phyloP scores from a whole-genome alignment of 2,797 vertebrate genomes.

The Tinamus major region DNA sequence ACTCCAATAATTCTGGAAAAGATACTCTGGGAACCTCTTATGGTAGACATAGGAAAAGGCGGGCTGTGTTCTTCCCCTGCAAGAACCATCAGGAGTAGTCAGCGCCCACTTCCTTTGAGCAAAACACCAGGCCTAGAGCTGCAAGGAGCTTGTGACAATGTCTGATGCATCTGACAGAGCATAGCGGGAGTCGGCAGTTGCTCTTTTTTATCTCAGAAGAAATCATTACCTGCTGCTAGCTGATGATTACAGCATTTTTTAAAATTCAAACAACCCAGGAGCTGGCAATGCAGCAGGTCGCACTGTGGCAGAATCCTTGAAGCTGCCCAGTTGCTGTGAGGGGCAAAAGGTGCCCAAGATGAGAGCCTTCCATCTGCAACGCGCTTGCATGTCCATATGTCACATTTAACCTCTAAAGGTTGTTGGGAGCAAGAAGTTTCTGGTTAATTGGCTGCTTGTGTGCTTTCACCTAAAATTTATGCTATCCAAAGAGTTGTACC shows the following conservation, averaged over 20 bases:
- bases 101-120: background rate
- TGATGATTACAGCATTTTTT: background rate
- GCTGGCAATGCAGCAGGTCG: background rate
- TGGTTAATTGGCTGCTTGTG: background rate
- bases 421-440: background rate
- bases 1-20: rapidly evolving
- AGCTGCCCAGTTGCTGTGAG: rapidly evolving
- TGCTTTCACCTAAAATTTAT: background rate
- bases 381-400: rapidly evolving
- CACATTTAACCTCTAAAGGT: background rate
- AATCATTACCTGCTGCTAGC: background rate
- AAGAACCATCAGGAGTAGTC: background rate
- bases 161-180: rapidly evolving
- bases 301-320: background rate
- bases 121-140: background rate
- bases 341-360: background rate
- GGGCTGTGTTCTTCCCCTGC: background rate
- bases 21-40: background rate
- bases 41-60: rapidly evolving
- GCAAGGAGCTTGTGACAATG: background rate
- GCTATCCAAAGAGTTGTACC: background rate
- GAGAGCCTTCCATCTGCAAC: background rate
- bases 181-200: background rate
- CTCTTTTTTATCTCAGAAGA: background rate
- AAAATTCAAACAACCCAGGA: background rate